Evolutionary conservation across 2,888 invertebrate species (phyloP).

Genomic region (Tridacna crocea): DNA sequence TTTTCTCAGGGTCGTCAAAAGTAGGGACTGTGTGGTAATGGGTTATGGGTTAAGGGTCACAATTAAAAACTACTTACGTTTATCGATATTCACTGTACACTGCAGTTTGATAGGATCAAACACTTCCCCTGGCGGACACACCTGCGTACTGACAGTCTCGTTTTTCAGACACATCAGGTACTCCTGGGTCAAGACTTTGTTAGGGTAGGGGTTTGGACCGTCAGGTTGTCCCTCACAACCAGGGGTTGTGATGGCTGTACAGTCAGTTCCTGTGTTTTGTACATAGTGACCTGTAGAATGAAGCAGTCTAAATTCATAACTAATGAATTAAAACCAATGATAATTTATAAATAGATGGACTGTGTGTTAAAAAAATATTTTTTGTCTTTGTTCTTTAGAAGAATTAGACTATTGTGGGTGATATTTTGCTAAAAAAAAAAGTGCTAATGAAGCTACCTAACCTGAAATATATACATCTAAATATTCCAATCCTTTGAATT

Average conservation of each 20-base stretch:
- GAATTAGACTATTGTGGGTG: too few species aligned
- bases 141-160: conserved; percentile 58
- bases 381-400: too few species aligned
- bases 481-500: too few species aligned
- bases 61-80: conserved; percentile 59
- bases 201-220: conserved; percentile 69
- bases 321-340: too few species aligned
- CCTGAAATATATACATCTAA: too few species aligned
- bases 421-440: too few species aligned
- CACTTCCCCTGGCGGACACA: conserved; percentile 58
- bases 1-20: too few species aligned
- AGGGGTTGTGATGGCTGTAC: conserved; percentile 56
- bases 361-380: too few species aligned
- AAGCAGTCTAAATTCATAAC: background rate
- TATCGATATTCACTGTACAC: conserved; percentile 63
- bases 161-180: conserved; percentile 66
- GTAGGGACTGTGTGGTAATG: too few species aligned
- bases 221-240: conserved; percentile 69
- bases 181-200: conserved; percentile 63
- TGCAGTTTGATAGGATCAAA: conserved; percentile 65
- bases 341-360: too few species aligned
- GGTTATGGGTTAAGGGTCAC: too few species aligned
- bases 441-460: too few species aligned
- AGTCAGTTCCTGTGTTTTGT: conserved; percentile 63
- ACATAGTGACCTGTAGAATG: conserved; percentile 71